Base-by-base conservation (phyloP, 1,140 invertebrate genomes). In the Leptestheria dahalacensis region DNA sequence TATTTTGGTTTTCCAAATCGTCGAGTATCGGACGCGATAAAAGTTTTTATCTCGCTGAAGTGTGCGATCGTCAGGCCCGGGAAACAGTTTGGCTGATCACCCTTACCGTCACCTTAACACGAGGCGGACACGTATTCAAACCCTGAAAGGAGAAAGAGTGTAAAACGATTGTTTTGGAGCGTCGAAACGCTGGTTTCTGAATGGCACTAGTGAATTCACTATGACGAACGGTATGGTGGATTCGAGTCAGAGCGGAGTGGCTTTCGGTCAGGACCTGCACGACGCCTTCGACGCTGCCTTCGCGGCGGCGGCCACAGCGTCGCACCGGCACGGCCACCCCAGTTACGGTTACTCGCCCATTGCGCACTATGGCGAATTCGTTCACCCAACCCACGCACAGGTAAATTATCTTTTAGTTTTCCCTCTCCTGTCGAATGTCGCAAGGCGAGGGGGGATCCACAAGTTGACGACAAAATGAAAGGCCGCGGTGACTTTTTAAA, bases 201-300 rank as follows among this genome's bases (percentile, higher is more conserved):
- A 15, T 15, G 12, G 53, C 10, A 53, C 51, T n/a, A n/a, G n/a
- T n/a, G n/a, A n/a, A n/a, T n/a, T 23, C 21, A 53, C 4, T 50
- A 52, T 55, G 53, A 55, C 53, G 53, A 55, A 55, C 53, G 53
- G 53, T 29, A 55, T 55, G 53, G 53, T 55, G 25, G 53, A 55
- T 29, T 33, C 26, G 15, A 29, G 33, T 29, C 53, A 55, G 21
- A 55, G 26, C 3, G 53, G 53, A 15, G 26, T 29, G 20, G 53
- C 26, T 15, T 33, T 29, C 33, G 26, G 33, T 18, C 53, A 55
- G 25, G 53, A 55, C 33, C n/a, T 55, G 28, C 33, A 26, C 15
- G 53, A 33, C 12, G 53, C 33, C 1, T 55, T 55, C 20, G 53
- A 55, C 21, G 53, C 53, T 9, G 53, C 53, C 12, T 55, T 55